A percentile compares a stretch with the other conserved stretches of the same genome.
Evolutionary conservation across 2,797 vertebrate genomes (phyloP).

Genomic region (Parauchenoglanis punctatus): DNA sequence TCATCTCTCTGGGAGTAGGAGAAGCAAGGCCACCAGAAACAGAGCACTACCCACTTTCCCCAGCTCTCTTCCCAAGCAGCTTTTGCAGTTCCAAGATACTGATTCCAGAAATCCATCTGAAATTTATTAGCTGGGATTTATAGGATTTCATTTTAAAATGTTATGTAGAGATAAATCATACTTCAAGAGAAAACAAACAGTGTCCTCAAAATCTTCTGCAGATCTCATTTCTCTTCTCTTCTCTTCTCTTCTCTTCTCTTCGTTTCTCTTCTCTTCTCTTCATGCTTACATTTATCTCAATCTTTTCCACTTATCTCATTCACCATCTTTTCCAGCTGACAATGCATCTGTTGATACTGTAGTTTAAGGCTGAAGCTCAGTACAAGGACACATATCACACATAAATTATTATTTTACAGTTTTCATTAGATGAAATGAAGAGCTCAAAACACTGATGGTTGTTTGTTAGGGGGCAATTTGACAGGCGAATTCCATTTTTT

Average conservation of each 20-base stretch:
- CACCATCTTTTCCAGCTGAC: too few relatives aligned
- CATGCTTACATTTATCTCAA: background rate
- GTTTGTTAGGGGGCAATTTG: slow-evolving; percentile 63
- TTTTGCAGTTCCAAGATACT: slow-evolving; percentile 16
- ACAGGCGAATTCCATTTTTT: slow-evolving; percentile 54
- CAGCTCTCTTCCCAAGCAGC: slow-evolving; percentile 2
- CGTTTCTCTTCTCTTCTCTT: background rate
- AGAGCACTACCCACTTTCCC: slow-evolving; percentile 28
- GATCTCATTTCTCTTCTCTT: background rate
- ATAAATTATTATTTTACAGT: slow-evolving; percentile 60
- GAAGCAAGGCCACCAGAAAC: slow-evolving; percentile 17
- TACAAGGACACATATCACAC: slow-evolving; percentile 54
- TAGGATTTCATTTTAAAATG: slow-evolving; percentile 15
- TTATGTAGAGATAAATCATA: background rate
- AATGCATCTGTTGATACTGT: background rate
- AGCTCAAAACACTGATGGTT: slow-evolving; percentile 62
- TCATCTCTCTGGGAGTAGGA: slow-evolving; percentile 14
- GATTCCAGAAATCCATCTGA: slow-evolving; percentile 25
- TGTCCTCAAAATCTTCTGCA: background rate
- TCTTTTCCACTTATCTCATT: background rate
- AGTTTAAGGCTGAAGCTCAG: background rate
- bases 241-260: slow-evolving; percentile 1
- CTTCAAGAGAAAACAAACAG: background rate
- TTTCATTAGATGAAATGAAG: slow-evolving; percentile 61
- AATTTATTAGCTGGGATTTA: slow-evolving; percentile 8